Evolutionary conservation across 2,888 invertebrate genomes (phyloP).

Genomic region (Coenonympha arcania): DNA sequence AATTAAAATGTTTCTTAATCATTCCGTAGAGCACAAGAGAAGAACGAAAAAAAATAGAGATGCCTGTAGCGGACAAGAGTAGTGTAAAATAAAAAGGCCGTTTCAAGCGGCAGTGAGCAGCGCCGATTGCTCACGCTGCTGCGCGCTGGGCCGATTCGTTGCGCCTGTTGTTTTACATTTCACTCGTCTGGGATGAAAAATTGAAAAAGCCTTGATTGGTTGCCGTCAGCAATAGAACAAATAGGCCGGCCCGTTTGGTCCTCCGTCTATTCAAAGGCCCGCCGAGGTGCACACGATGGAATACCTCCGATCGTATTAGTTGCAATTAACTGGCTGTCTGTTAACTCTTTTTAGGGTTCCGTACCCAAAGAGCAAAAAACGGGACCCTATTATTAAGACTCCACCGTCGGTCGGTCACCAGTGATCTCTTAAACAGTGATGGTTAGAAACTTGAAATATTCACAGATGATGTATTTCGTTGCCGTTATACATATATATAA

Average conservation of each 20-base stretch:
- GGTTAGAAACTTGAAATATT: too few species aligned
- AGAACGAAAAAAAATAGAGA: constrained; percentile 2
- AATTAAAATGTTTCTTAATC: too few species aligned
- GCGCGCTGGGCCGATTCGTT: constrained; percentile 37
- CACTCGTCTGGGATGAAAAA: constrained; percentile 48
- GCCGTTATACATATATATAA: too few species aligned
- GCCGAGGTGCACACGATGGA: constrained; percentile 27
- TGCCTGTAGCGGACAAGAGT: constrained; percentile 7
- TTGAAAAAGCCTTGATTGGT: constrained; percentile 62
- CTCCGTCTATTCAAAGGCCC: constrained; percentile 44
- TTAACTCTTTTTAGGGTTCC: not conserved
- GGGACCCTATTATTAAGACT: too few species aligned
- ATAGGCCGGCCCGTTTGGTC: constrained; percentile 42
- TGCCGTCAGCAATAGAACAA: constrained; percentile 46
- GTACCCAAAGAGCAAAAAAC: too few species aligned
- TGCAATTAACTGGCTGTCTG: too few species aligned
- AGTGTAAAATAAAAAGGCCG: constrained; percentile 8
- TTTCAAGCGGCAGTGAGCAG: constrained; percentile 8
- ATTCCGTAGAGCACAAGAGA: not conserved
- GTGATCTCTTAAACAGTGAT: too few species aligned
- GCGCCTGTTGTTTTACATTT: constrained; percentile 50
- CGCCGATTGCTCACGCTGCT: constrained; percentile 30
- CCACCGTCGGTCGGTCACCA: too few species aligned
- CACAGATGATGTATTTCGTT: too few species aligned
- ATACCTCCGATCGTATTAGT: not conserved